Evolutionary conservation across 1,140 invertebrate species (phyloP).

Genomic region (Polyergus mexicanus): DNA sequence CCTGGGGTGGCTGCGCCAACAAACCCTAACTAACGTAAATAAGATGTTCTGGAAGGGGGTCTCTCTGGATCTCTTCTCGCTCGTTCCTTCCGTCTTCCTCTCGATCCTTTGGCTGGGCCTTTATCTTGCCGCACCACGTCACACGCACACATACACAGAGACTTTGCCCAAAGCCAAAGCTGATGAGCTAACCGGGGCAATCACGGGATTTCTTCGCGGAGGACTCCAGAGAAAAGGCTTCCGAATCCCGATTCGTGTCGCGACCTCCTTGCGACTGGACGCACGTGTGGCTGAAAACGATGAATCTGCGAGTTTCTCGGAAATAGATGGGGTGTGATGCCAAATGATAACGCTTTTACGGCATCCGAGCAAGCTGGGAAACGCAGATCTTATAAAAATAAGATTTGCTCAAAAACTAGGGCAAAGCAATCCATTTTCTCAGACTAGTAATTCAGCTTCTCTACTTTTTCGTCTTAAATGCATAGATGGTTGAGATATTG

Average conservation of each 20-base stretch:
- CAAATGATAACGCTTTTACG: not conserved
- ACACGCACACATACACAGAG: not conserved
- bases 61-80: slow-evolving; percentile 32
- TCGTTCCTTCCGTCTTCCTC: not conserved
- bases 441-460: not conserved
- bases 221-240: slow-evolving; percentile 17
- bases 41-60: slow-evolving; percentile 82
- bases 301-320: slow-evolving; percentile 32
- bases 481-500: not conserved
- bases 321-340: not conserved
- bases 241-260: not conserved
- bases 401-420: not conserved
- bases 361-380: not conserved
- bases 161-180: slow-evolving; percentile 61
- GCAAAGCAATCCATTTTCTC: not conserved
- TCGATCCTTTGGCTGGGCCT: slow-evolving; percentile 10
- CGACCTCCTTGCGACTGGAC: not conserved
- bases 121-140: slow-evolving; percentile 36
- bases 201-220: slow-evolving; percentile 72
- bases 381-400: not conserved
- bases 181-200: slow-evolving; percentile 74
- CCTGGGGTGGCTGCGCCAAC: slow-evolving; percentile 84
- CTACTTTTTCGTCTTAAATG: not conserved
- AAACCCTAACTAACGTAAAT: slow-evolving; percentile 87
- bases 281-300: slow-evolving; percentile 29